These are phyloP conservation scores for Oasisia sp. DNA, from an alignment of 2,888 invertebrate genomes.

Conservation along the genomic window DNA sequence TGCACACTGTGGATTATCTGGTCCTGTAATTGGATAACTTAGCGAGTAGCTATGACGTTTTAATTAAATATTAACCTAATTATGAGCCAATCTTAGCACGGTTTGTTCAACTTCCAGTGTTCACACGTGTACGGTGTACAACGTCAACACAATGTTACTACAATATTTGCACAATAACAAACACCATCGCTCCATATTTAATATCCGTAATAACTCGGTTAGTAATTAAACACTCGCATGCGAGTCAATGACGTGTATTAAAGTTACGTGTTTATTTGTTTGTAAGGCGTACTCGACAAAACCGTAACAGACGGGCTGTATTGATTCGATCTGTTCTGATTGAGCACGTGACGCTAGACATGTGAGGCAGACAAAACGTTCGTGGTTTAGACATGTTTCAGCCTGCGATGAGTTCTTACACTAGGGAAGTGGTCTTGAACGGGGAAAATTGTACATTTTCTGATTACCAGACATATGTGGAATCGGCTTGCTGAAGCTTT, in stretches of 20 bases:
- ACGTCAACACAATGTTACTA: not conserved
- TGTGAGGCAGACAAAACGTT: not conserved
- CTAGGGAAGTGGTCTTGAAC: too few relatives aligned
- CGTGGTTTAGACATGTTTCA: too few relatives aligned
- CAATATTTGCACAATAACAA: not conserved
- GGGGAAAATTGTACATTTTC: too few relatives aligned
- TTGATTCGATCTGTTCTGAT: not conserved
- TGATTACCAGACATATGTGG: too few relatives aligned
- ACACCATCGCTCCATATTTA: not conserved
- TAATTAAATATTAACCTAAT: too few relatives aligned
- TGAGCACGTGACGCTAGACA: not conserved
- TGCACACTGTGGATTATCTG: not conserved
- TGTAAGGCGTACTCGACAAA: not conserved
- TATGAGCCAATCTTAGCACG: too few relatives aligned
- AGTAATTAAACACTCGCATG: not conserved
- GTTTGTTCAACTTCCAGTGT: too few relatives aligned
- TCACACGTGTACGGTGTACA: too few relatives aligned
- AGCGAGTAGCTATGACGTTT: not conserved
- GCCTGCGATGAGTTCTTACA: too few relatives aligned
- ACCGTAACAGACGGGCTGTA: not conserved
- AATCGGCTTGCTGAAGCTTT: too few relatives aligned
- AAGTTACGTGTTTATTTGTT: not conserved
- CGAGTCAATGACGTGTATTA: not conserved
- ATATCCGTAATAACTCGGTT: not conserved
- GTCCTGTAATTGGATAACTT: not conserved